Evolutionary conservation across 2,797 vertebrate genomes (phyloP).

Genomic region (Psittacula derbiana): DNA sequence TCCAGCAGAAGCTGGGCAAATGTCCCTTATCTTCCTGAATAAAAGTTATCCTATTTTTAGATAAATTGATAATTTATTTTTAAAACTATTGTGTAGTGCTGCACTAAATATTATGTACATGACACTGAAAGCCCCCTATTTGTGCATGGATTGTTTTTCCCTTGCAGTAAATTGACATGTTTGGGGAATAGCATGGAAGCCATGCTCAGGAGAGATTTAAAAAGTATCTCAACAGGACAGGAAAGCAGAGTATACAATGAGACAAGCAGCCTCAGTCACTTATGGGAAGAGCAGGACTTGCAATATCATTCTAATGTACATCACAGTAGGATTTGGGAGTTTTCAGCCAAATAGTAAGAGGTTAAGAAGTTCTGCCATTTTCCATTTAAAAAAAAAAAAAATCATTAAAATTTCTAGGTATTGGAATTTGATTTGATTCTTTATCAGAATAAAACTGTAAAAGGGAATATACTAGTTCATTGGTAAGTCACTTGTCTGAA

Average conservation of each 20-base stretch:
- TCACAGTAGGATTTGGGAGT: background rate
- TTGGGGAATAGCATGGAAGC: background rate
- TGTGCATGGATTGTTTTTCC: background rate
- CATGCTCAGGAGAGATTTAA: accelerated
- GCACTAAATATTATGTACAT: background rate
- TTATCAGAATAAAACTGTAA: background rate
- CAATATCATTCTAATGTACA: background rate
- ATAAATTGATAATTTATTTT: background rate
- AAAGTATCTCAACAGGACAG: background rate
- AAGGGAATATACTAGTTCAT: background rate
- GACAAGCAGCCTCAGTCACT: background rate
- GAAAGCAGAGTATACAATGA: background rate
- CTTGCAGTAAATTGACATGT: background rate
- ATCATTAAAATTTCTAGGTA: background rate
- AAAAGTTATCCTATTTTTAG: background rate
- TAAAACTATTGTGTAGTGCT: background rate
- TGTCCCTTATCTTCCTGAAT: background rate
- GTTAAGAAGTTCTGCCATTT: background rate
- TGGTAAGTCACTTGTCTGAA: background rate
- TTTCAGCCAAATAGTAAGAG: background rate
- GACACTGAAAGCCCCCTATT: background rate
- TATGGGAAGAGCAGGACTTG: background rate
- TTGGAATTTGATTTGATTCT: background rate
- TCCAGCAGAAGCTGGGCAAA: background rate
- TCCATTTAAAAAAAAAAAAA: background rate